These are phyloP conservation scores for Cerastoderma edule DNA, from an alignment of 2,888 invertebrate species.

Conservation along the genomic window DNA sequence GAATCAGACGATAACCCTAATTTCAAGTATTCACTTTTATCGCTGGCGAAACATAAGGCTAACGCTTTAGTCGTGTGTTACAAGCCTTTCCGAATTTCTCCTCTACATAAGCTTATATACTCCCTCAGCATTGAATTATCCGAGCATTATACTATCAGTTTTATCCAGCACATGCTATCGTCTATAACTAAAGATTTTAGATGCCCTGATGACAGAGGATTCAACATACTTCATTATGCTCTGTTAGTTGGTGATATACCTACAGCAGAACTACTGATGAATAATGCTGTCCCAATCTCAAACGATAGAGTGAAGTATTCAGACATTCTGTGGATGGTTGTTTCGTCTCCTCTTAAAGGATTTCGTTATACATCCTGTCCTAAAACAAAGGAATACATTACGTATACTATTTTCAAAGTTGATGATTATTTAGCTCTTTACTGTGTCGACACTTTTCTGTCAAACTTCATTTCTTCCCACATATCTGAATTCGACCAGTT, in stretches of 20 bases:
- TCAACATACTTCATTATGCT: slow-evolving; percentile 20
- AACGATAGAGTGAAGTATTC: background rate
- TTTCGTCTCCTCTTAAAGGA: too few species aligned
- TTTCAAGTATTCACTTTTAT: background rate
- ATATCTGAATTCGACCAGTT: background rate
- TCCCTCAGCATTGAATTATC: background rate
- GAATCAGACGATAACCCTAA: too few species aligned
- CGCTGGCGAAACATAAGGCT: background rate
- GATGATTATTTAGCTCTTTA: too few species aligned
- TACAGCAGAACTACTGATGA: slow-evolving; percentile 2
- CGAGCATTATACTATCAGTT: background rate
- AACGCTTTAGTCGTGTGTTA: background rate
- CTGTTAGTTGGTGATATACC: slow-evolving; percentile 3
- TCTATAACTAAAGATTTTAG: background rate
- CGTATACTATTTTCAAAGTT: too few species aligned
- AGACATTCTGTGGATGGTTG: slow-evolving; percentile 3
- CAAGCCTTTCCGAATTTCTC: background rate
- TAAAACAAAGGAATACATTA: too few species aligned
- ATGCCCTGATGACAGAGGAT: slow-evolving; percentile 17
- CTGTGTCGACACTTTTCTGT: too few species aligned
- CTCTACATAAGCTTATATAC: slow-evolving; percentile 8
- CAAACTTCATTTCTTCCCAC: background rate
- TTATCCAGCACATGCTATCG: background rate
- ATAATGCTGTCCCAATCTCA: background rate
- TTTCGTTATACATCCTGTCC: too few species aligned